Conservation (phyloP, 2,888 invertebrate species). For the Diarsia mendica region DNA sequence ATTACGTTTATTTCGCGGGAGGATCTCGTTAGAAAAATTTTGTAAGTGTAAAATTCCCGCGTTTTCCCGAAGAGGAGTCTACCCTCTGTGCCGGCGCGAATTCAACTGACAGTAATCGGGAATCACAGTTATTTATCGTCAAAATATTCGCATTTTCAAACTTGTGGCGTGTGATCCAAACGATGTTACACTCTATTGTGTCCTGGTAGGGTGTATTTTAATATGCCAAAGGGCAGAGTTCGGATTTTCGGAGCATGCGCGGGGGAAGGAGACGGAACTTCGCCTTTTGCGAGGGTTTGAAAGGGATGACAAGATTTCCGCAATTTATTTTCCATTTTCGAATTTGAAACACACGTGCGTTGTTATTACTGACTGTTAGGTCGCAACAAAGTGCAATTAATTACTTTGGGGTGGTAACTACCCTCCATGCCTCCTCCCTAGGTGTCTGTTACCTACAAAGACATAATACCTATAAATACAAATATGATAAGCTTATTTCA, state of each 20-base stretch:
- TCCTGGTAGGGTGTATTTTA: constrained; percentile 71
- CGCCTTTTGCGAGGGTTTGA: constrained; percentile 56
- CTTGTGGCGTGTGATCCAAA: constrained; percentile 49
- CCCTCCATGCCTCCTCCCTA: neutral
- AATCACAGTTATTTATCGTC: constrained; percentile 67
- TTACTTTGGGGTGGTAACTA: constrained; percentile 22
- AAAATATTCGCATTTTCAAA: constrained; percentile 67
- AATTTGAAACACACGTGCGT: constrained; percentile 71
- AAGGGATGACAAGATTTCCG: constrained; percentile 68
- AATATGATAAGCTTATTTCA: neutral
- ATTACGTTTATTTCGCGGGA: constrained; percentile 32
- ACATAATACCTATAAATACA: neutral
- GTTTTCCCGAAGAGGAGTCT: constrained; percentile 58
- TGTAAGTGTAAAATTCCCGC: constrained; percentile 28
- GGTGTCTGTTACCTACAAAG: neutral
- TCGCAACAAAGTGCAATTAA: constrained; percentile 30
- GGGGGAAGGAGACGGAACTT: constrained; percentile 65
- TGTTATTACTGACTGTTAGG: constrained; percentile 48
- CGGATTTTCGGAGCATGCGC: constrained; percentile 81
- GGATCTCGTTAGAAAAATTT: constrained; percentile 11
- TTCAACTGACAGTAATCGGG: constrained; percentile 77
- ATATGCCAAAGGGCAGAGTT: constrained; percentile 66
- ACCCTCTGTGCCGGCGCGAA: constrained; percentile 62
- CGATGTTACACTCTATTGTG: constrained; percentile 69
- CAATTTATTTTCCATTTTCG: constrained; percentile 64